phyloP scores from a whole-genome alignment of 2,797 vertebrate species.

The Protonibea diacanthus region DNA sequence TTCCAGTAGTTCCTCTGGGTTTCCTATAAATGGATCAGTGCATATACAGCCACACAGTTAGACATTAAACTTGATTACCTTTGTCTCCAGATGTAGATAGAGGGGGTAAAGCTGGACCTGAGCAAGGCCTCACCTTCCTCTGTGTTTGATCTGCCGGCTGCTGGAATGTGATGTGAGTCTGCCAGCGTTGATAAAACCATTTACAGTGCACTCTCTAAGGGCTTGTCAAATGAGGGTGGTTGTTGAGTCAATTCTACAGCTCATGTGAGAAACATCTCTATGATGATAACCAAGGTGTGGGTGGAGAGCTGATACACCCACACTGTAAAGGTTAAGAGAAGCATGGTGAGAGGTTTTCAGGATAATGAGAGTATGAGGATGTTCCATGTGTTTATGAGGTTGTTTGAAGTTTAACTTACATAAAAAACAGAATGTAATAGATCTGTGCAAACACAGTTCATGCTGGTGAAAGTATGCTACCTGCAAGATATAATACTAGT shows the following conservation, averaged over 20 bases:
- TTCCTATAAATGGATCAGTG: constrained; percentile 32
- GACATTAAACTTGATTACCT: constrained; percentile 41
- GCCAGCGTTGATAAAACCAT: constrained; percentile 43
- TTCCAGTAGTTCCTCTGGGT: constrained; percentile 8
- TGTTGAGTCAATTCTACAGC: neutral
- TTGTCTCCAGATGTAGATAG: constrained; percentile 25
- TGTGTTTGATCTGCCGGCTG: constrained; percentile 54
- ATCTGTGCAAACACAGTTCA: neutral
- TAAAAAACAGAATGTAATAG: neutral
- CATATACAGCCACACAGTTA: constrained; percentile 25
- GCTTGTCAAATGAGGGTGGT: constrained; percentile 23
- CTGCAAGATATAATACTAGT: too few species aligned
- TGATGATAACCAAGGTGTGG: constrained; percentile 34
- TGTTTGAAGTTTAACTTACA: neutral
- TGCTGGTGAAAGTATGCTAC: too few species aligned
- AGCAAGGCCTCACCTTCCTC: neutral
- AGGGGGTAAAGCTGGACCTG: constrained; percentile 6
- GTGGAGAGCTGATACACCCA: constrained; percentile 10
- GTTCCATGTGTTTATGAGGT: neutral
- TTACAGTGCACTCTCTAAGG: constrained; percentile 40
- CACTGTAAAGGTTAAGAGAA: neutral
- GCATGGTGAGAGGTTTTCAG: neutral
- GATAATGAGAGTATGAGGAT: neutral
- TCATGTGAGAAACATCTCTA: constrained; percentile 6
- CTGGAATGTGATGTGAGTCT: constrained; percentile 41